Conservation (phyloP, 1,140 invertebrate species). For the Paralvinella palmiformis region DNA sequence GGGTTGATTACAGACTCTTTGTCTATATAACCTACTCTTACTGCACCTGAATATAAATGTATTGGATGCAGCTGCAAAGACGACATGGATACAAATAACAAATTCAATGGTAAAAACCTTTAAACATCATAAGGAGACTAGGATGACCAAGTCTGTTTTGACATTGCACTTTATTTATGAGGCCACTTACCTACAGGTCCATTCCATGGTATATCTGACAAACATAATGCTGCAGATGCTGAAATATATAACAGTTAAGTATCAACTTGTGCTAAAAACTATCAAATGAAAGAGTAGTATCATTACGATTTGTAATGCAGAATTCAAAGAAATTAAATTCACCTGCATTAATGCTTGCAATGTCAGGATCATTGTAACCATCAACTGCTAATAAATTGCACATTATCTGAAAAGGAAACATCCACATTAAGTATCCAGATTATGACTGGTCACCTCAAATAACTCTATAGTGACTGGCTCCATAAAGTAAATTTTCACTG, state of each 20-base stretch:
- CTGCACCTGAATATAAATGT: too few relatives aligned
- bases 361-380: conserved; percentile 78
- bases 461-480: neutral
- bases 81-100: too few relatives aligned
- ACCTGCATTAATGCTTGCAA: conserved; percentile 84
- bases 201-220: conserved; percentile 96
- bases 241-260: conserved; percentile 23
- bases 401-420: conserved; percentile 55
- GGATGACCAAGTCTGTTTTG: too few relatives aligned
- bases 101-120: too few relatives aligned
- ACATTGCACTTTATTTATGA: too few relatives aligned
- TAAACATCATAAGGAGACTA: too few relatives aligned
- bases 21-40: conserved; percentile 75
- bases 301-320: too few relatives aligned
- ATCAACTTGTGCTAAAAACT: neutral
- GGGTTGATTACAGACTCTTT: conserved; percentile 79
- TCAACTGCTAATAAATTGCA: conserved; percentile 93
- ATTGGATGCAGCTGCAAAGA: too few relatives aligned
- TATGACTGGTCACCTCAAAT: neutral
- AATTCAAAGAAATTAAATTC: too few relatives aligned
- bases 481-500: too few relatives aligned
- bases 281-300: neutral
- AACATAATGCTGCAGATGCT: conserved; percentile 81
- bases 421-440: conserved; percentile 2
- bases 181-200: conserved; percentile 70